phyloP scores from a whole-genome alignment of 2,888 invertebrate genomes.

The Macaria liturata region DNA sequence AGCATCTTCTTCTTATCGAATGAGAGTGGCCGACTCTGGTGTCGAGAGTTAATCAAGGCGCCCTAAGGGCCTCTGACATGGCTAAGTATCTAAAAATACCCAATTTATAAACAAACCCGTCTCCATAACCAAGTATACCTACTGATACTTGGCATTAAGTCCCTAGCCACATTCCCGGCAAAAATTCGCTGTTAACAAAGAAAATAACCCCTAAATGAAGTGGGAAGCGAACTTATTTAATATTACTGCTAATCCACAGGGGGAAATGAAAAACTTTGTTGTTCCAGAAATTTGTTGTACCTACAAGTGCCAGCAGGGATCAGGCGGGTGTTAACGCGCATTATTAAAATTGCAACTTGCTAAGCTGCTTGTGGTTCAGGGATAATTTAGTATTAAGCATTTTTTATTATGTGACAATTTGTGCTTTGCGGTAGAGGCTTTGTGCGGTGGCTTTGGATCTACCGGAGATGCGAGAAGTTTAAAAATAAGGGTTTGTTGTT shows the following conservation, averaged over 20 bases:
- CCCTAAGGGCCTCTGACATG: no score
- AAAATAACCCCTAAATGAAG: constrained; percentile 30
- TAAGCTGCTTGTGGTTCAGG: constrained; percentile 18
- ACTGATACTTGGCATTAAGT: not conserved
- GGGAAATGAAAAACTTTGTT: constrained; percentile 40
- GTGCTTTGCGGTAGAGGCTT: not conserved
- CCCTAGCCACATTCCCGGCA: constrained; percentile 10
- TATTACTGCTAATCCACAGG: constrained; percentile 30
- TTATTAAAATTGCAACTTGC: constrained; percentile 27
- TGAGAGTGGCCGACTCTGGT: no score
- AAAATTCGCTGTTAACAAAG: constrained; percentile 29
- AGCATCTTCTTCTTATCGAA: no score
- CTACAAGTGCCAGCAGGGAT: constrained; percentile 27
- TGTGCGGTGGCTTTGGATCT: not conserved
- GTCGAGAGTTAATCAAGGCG: no score
- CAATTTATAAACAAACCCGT: no score
- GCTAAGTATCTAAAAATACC: no score
- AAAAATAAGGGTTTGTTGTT: no score
- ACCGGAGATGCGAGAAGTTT: not conserved
- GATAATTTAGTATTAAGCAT: constrained; percentile 15
- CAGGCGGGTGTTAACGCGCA: constrained; percentile 21
- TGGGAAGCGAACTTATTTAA: constrained; percentile 35
- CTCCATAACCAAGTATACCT: no score
- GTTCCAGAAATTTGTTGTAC: constrained; percentile 30
- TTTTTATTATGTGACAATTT: constrained; percentile 15